Base-by-base conservation (phyloP, 2,888 invertebrate species). In the Acleris holmiana region DNA sequence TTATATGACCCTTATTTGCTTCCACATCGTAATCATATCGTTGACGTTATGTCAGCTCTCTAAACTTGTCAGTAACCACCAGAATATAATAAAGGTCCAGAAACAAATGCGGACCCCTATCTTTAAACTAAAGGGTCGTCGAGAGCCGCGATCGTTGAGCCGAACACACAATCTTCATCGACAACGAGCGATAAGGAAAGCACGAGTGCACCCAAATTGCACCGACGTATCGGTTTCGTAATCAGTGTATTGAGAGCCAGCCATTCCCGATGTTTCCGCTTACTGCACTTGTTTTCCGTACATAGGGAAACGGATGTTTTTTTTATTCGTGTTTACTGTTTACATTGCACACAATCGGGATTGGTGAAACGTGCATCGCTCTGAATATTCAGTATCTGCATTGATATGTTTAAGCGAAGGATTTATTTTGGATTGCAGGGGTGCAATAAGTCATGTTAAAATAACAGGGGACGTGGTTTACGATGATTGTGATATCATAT, bases 361-460 rank as follows among this genome's bases (percentile, higher is more conserved):
- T 79, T 78, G 80, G 77, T 74, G 75, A 75, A 74, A 69, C 73
- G 71, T 77, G 74, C 67, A 67, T 49, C 54, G 67, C 64, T 61
- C 62, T 72, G 83, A 83, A 82, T 83, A 84, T 84, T 79, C 83
- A 83, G 71, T 73, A 75, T 74, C 73, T 75, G 76, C 80, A 81
- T 83, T 81, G 83, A 84, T 83, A 81, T 80, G 80, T 84, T 82
- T 79, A 76, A 67, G 48, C 59, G 54, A 67, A 66, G 65, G 61
- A 58, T 63, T 59, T 51, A 56, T 56, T 61, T 41, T 48, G 54
- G 25, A n/a, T 57, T 55, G 65, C 46, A 57, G 49, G 25, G 68
- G 15, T 53, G 21, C 53, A 40, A 40, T 53, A 53, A 40, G 53
- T 53, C 19, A 53, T 53, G 19, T n/a, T 8, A 40, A 40, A 53